Evolutionary conservation across 1,140 invertebrate species (phyloP).

Genomic region (Drosophila nannoptera): DNA sequence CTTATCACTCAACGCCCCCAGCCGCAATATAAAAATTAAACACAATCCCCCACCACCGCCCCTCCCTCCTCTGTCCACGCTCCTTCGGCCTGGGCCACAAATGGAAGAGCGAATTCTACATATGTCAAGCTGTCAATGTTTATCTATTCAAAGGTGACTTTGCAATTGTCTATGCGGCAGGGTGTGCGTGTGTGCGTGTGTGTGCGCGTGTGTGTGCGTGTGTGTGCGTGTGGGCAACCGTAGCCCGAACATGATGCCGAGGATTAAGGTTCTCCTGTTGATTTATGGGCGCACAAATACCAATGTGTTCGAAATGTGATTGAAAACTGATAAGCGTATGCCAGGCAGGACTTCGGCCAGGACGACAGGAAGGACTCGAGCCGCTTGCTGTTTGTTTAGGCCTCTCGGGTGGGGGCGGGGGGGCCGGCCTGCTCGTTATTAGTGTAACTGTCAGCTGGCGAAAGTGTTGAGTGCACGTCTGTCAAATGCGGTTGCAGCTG

Average conservation of each 20-base stretch:
- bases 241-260: constrained; percentile 34
- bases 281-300: constrained; percentile 70
- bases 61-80: neutral
- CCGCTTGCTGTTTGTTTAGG: constrained; percentile 38
- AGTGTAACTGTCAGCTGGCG: constrained; percentile 70
- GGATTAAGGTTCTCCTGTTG: constrained; percentile 68
- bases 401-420: constrained; percentile 17
- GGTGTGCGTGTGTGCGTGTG: too few species aligned
- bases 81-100: neutral
- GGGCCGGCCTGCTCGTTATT: constrained; percentile 48
- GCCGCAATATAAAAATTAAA: constrained; percentile 65
- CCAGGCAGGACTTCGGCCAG: constrained; percentile 14
- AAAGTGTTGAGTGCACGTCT: constrained; percentile 74
- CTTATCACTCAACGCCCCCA: constrained; percentile 37
- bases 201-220: constrained; percentile 6
- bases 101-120: constrained; percentile 55
- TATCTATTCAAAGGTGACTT: constrained; percentile 68
- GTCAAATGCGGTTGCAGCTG: constrained; percentile 53
- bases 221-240: constrained; percentile 26
- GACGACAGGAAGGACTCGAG: constrained; percentile 14
- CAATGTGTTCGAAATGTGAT: constrained; percentile 70
- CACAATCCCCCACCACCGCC: constrained; percentile 18
- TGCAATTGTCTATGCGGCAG: constrained; percentile 10
- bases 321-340: constrained; percentile 72
- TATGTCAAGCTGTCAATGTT: constrained; percentile 76